Evolutionary conservation across 2,888 invertebrate species (phyloP), one percentile per base, ranked within the genome.

Genomic region (Linnaemya vulpina): DNA sequence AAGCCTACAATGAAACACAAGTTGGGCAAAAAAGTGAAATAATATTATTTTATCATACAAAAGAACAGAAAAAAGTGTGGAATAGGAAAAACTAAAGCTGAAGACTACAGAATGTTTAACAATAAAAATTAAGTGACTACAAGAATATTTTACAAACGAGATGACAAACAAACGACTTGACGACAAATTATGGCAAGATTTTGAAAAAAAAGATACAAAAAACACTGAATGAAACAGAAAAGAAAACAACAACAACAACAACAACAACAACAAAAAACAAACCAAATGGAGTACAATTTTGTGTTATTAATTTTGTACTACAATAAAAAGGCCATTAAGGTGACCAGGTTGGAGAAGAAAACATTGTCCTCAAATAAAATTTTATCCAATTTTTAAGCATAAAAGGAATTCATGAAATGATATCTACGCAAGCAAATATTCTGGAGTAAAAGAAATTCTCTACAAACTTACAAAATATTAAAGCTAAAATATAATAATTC

Each of bases 151-250:
- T 78, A 78, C 71, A 65, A 75, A 30, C 74, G 15, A 65, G 68
- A 71, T 65, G 71, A 68, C 76, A 74, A 75, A 82, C 78, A 82
- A 85, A 85, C 78, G 85, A 82, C 51, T 75, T 75, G 82, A 85
- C 70, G 85, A 85, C 85, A 82, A 85, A 85, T 85, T 85, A 76
- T 76, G 65, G 60, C 78, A 55, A 78, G 82, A 85, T 85, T 82
- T 85, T n/a, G n/a, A 67, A 79, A 82, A 65, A 62, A 65, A 71
- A 85, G 82, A 85, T 85, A 85, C 15, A 78, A 67, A 71, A 82
- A 46, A 38, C n/a, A 46, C 20, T 60, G 30, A 3, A 17, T 11
- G 40, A 30, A 63, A 63, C n/a, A 43, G 25, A 81, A 58, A 51
- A 40, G 40, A 7, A n/a, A n/a, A n/a, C n/a, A n/a, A n/a, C n/a